Percentiles rank a stretch among this genome's conserved stretches.
Evolutionary conservation across 2,113 vertebrate genomes (phyloP).

Genomic region (Crotalus horridus): DNA sequence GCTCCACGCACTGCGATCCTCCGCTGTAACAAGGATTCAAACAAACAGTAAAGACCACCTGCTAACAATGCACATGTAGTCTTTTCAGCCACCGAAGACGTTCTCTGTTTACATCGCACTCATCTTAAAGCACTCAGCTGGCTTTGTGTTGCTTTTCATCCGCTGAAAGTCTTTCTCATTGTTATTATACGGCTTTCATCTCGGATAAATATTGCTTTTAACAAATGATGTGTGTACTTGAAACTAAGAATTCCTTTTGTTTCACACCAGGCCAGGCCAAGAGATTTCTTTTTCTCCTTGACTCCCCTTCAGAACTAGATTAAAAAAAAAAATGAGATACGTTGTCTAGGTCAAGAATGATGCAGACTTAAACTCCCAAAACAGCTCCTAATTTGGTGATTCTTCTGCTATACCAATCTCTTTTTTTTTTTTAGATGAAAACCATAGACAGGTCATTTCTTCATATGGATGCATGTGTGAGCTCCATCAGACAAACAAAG

Average conservation of each 20-base stretch:
- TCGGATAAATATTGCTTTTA: constrained; percentile 54
- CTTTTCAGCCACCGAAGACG: constrained; percentile 62
- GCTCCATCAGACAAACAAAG: background rate
- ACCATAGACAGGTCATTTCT: background rate
- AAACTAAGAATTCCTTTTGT: constrained; percentile 48
- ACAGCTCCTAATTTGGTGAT: background rate
- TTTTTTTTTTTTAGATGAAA: background rate
- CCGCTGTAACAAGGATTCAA: constrained; percentile 45
- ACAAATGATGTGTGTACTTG: constrained; percentile 40
- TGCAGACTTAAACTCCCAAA: background rate
- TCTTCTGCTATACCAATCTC: background rate
- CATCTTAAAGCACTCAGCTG: constrained; percentile 43
- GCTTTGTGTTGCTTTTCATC: constrained; percentile 53
- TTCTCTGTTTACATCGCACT: constrained; percentile 43
- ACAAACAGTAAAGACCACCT: constrained; percentile 53
- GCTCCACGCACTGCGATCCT: constrained; percentile 24
- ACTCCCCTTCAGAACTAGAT: background rate
- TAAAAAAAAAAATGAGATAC: background rate
- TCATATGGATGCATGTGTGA: background rate
- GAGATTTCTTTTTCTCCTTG: background rate
- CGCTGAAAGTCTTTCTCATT: constrained; percentile 53
- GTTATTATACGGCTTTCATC: constrained; percentile 61
- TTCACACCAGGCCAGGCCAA: constrained; percentile 13
- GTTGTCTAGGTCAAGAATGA: background rate
- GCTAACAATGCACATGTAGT: constrained; percentile 49